Percentiles rank a stretch among this genome's conserved stretches.
phyloP scores from a whole-genome alignment of 2,113 vertebrate species.

The Willisornis vidua region DNA sequence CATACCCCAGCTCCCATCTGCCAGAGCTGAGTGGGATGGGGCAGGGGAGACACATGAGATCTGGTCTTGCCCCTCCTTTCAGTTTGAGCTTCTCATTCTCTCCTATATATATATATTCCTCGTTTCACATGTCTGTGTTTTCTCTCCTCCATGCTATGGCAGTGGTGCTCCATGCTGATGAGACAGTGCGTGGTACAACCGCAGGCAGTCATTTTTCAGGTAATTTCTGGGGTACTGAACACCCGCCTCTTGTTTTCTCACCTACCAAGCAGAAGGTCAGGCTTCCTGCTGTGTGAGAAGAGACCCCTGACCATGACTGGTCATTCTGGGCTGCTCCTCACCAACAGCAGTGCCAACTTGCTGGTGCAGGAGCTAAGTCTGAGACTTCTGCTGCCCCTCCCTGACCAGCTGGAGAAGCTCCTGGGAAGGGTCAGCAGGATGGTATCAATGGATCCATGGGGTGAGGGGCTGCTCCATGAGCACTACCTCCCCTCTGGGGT shows the following conservation, averaged over 20 bases:
- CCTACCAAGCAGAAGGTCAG: neutral
- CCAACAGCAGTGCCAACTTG: fast-evolving
- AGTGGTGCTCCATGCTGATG: slow-evolving; percentile 86
- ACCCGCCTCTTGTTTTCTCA: slow-evolving; percentile 57
- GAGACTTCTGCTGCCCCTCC: neutral
- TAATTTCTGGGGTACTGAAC: slow-evolving; percentile 78
- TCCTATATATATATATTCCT: slow-evolving; percentile 38
- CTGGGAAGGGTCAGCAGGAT: neutral
- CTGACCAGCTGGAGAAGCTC: neutral
- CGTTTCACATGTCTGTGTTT: slow-evolving; percentile 80
- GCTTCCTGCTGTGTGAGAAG: neutral
- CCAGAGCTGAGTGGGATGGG: neutral
- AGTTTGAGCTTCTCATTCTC: slow-evolving; percentile 39
- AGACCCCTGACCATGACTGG: neutral
- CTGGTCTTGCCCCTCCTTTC: neutral
- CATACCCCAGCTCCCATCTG: fast-evolving
- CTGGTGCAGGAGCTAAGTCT: neutral
- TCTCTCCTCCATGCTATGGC: slow-evolving; percentile 84
- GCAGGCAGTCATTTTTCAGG: slow-evolving; percentile 83
- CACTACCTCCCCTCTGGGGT: fast-evolving
- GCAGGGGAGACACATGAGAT: neutral
- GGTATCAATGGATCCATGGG: fast-evolving
- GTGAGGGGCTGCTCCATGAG: neutral
- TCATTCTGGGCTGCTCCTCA: neutral
- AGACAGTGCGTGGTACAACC: slow-evolving; percentile 83